These are phyloP conservation scores for Phyllostomus hastatus DNA, from an alignment of 2,113 vertebrate genomes.

Conservation along the genomic window DNA sequence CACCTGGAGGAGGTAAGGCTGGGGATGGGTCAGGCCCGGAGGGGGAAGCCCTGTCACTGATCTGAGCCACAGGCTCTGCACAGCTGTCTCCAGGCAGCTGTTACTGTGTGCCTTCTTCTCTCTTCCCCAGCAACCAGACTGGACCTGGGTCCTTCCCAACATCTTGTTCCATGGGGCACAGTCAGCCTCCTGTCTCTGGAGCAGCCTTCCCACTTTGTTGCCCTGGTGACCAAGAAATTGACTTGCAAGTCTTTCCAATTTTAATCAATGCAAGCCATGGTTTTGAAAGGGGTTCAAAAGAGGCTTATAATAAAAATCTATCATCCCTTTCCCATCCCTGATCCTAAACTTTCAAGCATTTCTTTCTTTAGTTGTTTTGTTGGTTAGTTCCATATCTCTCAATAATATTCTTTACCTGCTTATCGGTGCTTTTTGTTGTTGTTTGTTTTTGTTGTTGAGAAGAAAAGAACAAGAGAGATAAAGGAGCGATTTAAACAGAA, in stretches of 20 bases:
- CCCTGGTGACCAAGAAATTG: neutral
- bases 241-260: neutral
- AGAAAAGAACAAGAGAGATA: neutral
- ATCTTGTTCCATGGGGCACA: neutral
- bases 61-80: neutral
- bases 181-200: neutral
- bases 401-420: neutral
- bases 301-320: neutral
- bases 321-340: neutral
- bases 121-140: neutral
- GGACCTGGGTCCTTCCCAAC: neutral
- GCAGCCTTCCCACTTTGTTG: neutral
- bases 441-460: neutral
- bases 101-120: neutral
- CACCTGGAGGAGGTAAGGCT: neutral
- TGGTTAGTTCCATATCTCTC: neutral
- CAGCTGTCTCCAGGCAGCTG: neutral
- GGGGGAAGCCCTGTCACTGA: neutral
- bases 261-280: neutral
- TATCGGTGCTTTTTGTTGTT: neutral
- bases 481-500: neutral
- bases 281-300: neutral
- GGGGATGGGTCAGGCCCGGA: neutral
- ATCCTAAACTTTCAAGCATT: neutral
- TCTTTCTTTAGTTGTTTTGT: neutral